Evolutionary conservation across 2,113 vertebrate genomes (phyloP).

Genomic region (Clarias batrachus): DNA sequence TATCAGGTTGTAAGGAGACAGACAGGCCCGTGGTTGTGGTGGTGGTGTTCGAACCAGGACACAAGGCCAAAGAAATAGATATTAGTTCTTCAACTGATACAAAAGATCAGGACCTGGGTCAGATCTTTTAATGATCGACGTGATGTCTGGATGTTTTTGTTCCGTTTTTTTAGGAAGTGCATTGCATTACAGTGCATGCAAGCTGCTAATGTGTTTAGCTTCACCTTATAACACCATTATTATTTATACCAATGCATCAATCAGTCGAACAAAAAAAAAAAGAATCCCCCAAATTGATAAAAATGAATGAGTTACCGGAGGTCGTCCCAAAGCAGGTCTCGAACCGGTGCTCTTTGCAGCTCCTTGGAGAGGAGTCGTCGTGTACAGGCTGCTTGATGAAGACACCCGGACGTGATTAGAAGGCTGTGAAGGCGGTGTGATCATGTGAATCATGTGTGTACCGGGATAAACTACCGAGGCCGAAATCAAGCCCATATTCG

Average conservation of each 20-base stretch:
- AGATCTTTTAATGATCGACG: neutral
- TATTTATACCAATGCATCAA: too few relatives aligned
- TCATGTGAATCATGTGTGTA: conserved; percentile 47
- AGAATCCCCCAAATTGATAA: neutral
- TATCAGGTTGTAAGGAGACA: neutral
- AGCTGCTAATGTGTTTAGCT: neutral
- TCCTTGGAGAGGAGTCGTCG: conserved; percentile 60
- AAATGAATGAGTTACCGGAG: conserved; percentile 59
- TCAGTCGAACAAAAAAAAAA: neutral
- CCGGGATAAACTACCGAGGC: conserved; percentile 40
- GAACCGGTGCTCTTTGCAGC: conserved; percentile 52
- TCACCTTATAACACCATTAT: neutral
- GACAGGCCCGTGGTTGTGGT: neutral
- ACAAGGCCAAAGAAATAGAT: neutral
- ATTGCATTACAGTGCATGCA: too few relatives aligned
- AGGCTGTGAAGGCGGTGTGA: conserved; percentile 51
- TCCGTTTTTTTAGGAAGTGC: neutral
- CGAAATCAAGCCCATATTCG: conserved; percentile 41
- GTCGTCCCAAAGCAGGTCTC: conserved; percentile 55
- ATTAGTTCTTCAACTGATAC: neutral
- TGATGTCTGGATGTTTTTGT: too few relatives aligned
- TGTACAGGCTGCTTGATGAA: conserved; percentile 52
- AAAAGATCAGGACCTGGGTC: neutral
- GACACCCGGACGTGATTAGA: conserved; percentile 43
- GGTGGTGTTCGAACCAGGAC: neutral